Conservation (phyloP, 2,797 vertebrate genomes). For the Pithecia hirsuta region DNA sequence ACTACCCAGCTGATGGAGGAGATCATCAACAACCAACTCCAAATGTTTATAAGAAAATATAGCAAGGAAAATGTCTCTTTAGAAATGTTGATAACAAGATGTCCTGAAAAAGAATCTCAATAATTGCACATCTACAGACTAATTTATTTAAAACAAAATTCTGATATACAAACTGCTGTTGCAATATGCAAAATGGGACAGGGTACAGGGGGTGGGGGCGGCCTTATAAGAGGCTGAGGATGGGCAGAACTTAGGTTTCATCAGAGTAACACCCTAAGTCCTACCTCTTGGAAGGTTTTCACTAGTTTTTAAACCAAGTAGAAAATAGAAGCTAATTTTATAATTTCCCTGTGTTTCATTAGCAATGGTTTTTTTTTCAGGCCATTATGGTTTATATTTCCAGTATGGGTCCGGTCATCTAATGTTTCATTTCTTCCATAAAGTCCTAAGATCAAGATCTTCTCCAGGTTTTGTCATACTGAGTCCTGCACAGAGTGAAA, state of each 20-base stretch:
- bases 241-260: neutral
- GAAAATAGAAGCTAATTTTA: neutral
- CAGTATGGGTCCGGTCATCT: neutral
- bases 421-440: neutral
- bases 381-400: neutral
- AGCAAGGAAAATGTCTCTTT: neutral
- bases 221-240: rapidly evolving
- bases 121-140: neutral
- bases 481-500: neutral
- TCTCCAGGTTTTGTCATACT: neutral
- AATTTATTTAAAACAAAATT: neutral
- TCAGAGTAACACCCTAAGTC: neutral
- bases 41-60: neutral
- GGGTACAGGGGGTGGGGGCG: neutral
- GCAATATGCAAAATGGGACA: neutral
- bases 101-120: neutral
- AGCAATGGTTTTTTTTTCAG: neutral
- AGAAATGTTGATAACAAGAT: neutral
- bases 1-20: neutral
- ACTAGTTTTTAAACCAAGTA: neutral
- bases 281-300: neutral
- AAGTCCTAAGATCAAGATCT: neutral
- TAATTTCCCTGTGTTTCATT: neutral
- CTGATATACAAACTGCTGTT: too few relatives aligned
- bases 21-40: neutral